Conservation (phyloP, 2,113 vertebrate genomes). For the Saguinus imperator region DNA sequence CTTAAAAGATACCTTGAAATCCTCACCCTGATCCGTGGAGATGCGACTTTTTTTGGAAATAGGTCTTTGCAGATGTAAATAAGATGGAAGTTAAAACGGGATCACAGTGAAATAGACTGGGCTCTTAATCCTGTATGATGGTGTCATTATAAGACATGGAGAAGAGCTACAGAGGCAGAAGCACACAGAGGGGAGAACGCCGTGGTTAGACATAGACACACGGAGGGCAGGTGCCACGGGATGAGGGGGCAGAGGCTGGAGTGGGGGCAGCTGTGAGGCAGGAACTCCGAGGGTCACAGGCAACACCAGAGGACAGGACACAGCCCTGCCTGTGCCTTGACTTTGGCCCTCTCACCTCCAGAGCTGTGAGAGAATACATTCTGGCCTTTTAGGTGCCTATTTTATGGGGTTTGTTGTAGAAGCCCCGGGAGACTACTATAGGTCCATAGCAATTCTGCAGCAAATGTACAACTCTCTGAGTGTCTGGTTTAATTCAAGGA, state of each 20-base stretch:
- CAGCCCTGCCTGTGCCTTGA: fast-evolving
- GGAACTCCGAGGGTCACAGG: fast-evolving
- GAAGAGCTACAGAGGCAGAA: not conserved
- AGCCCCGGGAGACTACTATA: not conserved
- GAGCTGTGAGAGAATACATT: fast-evolving
- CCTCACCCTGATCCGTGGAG: too few species aligned
- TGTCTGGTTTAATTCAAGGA: not conserved
- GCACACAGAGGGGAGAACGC: not conserved
- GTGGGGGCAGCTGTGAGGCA: too few species aligned
- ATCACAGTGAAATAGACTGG: not conserved
- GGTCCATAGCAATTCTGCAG: not conserved
- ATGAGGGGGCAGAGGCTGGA: not conserved
- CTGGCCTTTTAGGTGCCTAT: not conserved
- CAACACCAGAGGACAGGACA: not conserved
- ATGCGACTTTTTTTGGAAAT: not conserved
- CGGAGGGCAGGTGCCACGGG: not conserved
- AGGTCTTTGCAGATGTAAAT: not conserved
- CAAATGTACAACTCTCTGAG: not conserved
- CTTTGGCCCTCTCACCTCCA: not conserved
- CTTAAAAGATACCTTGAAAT: not conserved
- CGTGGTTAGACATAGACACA: not conserved
- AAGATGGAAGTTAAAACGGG: not conserved
- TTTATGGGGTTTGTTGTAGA: fast-evolving
- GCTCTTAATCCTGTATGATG: fast-evolving
- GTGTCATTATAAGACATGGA: not conserved